Evolutionary conservation across 2,797 vertebrate species (phyloP), one percentile per base, ranked within the genome.

Genomic region (Luscinia megarhynchos): DNA sequence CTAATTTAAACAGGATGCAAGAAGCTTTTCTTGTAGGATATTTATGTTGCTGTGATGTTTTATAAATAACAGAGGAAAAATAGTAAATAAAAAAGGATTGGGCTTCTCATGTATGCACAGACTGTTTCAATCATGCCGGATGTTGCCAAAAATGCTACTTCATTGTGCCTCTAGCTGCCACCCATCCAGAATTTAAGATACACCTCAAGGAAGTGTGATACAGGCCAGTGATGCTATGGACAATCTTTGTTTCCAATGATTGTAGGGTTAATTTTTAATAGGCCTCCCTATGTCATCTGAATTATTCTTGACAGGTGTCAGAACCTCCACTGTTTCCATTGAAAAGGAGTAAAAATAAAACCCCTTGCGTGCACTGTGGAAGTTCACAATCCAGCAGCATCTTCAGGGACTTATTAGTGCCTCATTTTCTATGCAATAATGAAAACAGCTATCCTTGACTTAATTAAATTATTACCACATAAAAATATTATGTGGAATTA

Each of bases 1-100:
- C 38, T 75, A 34, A 58, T 95, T 95, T 87, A 95, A 95, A 94
- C 40, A 90, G 80, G 73, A 87, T 74, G 74, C 75, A 81, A 73
- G 72, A 80, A 79, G 83, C 45, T 84, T 82, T 95, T 91, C 54
- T 72, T 59, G 69, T 57, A 40, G 51, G 41, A 54, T 94, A 93
- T 94, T 89, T 63, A 81, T 76, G 62, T 76, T 75, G 29, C 48
- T 50, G 36, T 0, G 0, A 72, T 70, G 79, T 84, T 95, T 96
- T 89, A 89, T 81, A 95, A 92, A 93, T 73, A 95, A 67, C 32
- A 67, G 76, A 43, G 27, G 43, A 40, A 88, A 88, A 73, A 90
- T 29, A 95, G 82, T 69, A 91, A 94, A 59, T 88, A 84, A 70
- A 88, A 83, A 55, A 48, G 6, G 29, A n/a, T 2, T 43, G 6